A percentile compares a stretch with the other conserved stretches of the same genome.
These are phyloP conservation scores for Anodontia alba DNA, from an alignment of 2,888 invertebrate genomes.

Conservation along the genomic window DNA sequence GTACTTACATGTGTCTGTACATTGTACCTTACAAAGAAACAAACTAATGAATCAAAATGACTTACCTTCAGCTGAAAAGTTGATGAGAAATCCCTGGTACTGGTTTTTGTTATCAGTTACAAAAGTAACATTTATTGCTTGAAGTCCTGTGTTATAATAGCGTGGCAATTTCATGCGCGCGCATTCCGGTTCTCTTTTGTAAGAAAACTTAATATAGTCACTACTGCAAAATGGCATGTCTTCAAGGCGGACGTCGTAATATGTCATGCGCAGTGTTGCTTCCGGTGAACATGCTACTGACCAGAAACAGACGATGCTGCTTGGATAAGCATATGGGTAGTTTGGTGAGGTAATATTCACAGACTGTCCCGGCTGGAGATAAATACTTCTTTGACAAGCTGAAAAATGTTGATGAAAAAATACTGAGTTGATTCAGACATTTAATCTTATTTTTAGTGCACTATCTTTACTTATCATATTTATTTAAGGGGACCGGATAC, in stretches of 20 bases:
- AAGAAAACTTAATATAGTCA: slow-evolving; percentile 43
- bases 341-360: slow-evolving; percentile 43
- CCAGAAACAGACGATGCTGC: slow-evolving; percentile 46
- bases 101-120: slow-evolving; percentile 32
- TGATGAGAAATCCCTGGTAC: slow-evolving; percentile 33
- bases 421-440: too few species aligned
- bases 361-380: slow-evolving; percentile 4
- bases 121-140: slow-evolving; percentile 35
- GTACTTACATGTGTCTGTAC: too few species aligned
- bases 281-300: slow-evolving; percentile 18
- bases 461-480: too few species aligned
- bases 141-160: slow-evolving; percentile 2
- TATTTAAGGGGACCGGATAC: too few species aligned
- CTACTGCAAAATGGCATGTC: slow-evolving; percentile 43
- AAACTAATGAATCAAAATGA: too few species aligned
- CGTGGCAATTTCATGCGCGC: slow-evolving; percentile 23
- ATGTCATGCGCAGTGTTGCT: slow-evolving; percentile 24
- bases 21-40: too few species aligned
- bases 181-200: slow-evolving; percentile 15
- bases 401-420: slow-evolving; percentile 5
- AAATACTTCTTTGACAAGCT: not conserved
- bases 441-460: too few species aligned
- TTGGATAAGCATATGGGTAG: slow-evolving; percentile 42
- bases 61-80: slow-evolving; percentile 29
- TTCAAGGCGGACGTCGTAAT: slow-evolving; percentile 43